Base-by-base conservation (phyloP, 2,888 invertebrate species). In the Seira ritae region DNA sequence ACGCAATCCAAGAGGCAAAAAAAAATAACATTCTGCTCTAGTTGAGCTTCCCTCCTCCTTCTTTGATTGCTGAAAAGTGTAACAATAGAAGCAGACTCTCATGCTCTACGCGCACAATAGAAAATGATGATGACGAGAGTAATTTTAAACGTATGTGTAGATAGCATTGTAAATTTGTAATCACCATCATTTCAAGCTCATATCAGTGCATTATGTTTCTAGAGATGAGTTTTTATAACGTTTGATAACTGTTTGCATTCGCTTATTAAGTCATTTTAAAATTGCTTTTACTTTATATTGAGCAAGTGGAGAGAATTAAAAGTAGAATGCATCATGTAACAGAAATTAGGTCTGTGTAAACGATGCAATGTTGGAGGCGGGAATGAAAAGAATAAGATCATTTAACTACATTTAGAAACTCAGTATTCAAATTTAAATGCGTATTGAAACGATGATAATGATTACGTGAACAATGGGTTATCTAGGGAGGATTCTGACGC, bases 331-430 rank as follows among this genome's bases (percentile, higher is more conserved):
- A 69, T 24, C 67, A 67, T 31, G 24, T 69, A 69, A 31, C 15
- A 69, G 69, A 24, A 69, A 69, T 69, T 69, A 12, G 69, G 31
- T 23, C 24, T 69, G 24, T 24, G 10, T n/a, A n/a, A 22, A 67
- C 10, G 69, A 12, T 23, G 31, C 17, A 23, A 10, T 24, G 24
- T 67, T 20, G 19, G 8, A 20, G n/a, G 23, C 23, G 15, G 23
- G 6, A 15, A 20, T 4, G 8, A 22, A 4, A 22, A 17, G 15
- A 23, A 20, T 67, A 67, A 12, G 19, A 22, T 20, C 19, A 20
- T 67, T 20, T 3, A 67, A 67, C n/a, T 20, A 15, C 23, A 15
- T 67, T 19, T 67, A 67, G 23, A 15, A 8, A 67, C 23, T 67
- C 66, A 66, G 15, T 19, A 66, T 69, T 24, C 15, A 31, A 24